Evolutionary conservation across 2,113 vertebrate genomes (phyloP).

Genomic region (Ctenomys sociabilis): DNA sequence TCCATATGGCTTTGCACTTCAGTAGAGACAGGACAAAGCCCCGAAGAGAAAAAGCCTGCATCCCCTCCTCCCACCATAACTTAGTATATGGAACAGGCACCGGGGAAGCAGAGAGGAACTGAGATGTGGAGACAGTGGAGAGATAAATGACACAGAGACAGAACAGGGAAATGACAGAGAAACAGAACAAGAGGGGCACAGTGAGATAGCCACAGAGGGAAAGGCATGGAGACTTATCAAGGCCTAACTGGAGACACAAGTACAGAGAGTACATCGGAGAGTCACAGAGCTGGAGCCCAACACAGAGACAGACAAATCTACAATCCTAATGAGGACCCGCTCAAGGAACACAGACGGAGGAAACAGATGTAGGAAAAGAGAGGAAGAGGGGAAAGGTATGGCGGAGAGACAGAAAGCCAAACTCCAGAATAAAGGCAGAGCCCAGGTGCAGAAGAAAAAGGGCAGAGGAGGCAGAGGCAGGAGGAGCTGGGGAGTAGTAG

Average conservation of each 20-base stretch:
- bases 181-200: rapidly evolving
- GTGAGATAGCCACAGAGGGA: neutral
- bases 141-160: neutral
- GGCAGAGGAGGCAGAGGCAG: neutral
- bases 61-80: neutral
- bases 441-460: neutral
- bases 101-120: too few relatives aligned
- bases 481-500: neutral
- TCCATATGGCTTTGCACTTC: rapidly evolving
- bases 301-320: neutral
- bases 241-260: neutral
- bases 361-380: rapidly evolving
- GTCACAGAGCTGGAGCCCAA: neutral
- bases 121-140: neutral
- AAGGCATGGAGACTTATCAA: neutral
- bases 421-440: neutral
- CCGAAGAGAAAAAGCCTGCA: neutral
- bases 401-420: neutral
- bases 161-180: neutral
- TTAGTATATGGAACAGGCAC: neutral
- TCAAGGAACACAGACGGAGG: neutral
- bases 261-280: neutral
- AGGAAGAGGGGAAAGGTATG: too few relatives aligned
- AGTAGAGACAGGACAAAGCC: neutral
- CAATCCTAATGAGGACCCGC: neutral